phyloP scores from a whole-genome alignment of 2,797 vertebrate genomes.

The Melanotaenia pygmaea region DNA sequence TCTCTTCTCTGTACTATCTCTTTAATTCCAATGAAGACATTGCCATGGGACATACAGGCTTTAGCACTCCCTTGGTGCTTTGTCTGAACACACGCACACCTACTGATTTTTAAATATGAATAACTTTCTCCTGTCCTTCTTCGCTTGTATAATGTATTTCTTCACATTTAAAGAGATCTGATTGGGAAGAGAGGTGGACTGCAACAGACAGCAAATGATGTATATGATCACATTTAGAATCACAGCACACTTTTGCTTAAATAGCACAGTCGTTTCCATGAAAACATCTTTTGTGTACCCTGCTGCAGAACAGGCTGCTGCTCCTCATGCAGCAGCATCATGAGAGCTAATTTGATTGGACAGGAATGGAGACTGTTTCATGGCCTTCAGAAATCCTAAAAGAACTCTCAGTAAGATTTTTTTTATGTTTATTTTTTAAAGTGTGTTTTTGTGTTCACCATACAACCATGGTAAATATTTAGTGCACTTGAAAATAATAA shows the following conservation, averaged over 20 bases:
- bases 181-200: constrained; percentile 4
- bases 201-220: neutral
- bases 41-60: constrained; percentile 40
- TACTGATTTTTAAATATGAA: constrained; percentile 28
- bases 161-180: constrained; percentile 6
- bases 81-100: constrained; percentile 28
- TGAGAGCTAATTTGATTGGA: constrained; percentile 10
- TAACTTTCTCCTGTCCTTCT: constrained; percentile 1
- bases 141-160: neutral
- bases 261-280: constrained; percentile 18
- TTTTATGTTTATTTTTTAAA: neutral
- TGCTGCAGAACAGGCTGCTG: constrained; percentile 12
- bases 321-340: constrained; percentile 28
- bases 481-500: too few relatives aligned
- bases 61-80: constrained; percentile 34
- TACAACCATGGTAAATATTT: neutral
- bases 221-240: constrained; percentile 33
- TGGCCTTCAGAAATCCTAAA: constrained; percentile 8
- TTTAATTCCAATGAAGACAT: constrained; percentile 37
- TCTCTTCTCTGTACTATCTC: constrained; percentile 14
- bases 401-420: constrained; percentile 2
- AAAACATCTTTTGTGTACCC: constrained; percentile 14
- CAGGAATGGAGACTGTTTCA: constrained; percentile 16
- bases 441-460: neutral
- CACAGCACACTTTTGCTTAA: constrained; percentile 40